Conservation (phyloP, 92 coral and sea anemone genomes). For the Plumapathes pennacea region DNA sequence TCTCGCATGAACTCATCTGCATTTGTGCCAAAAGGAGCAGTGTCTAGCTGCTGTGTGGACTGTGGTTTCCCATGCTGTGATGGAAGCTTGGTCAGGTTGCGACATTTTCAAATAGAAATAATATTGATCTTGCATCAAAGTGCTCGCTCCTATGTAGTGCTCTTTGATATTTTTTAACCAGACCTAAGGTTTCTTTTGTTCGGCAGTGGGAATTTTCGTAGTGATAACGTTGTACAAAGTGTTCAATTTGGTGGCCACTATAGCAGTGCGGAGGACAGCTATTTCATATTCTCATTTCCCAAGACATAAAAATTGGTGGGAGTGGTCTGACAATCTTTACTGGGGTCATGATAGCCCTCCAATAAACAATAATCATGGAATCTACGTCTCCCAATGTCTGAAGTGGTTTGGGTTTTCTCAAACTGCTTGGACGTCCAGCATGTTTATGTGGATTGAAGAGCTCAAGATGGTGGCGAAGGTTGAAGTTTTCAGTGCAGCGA, state of each 20-base stretch:
- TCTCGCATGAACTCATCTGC: slow-evolving; percentile 18
- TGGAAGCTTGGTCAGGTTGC: slow-evolving; percentile 32
- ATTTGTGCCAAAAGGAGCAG: slow-evolving; percentile 11
- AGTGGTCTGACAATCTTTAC: slow-evolving; percentile 17
- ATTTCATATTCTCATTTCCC: slow-evolving; percentile 34
- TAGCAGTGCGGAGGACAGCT: slow-evolving; percentile 29
- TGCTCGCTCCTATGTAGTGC: slow-evolving; percentile 23
- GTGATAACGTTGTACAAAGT: slow-evolving; percentile 28
- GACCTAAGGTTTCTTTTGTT: slow-evolving; percentile 28
- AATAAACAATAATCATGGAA: slow-evolving; percentile 14
- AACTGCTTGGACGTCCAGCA: slow-evolving; percentile 19
- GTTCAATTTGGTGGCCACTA: slow-evolving; percentile 26
- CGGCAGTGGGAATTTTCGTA: slow-evolving; percentile 16
- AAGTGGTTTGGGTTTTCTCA: slow-evolving; percentile 8
- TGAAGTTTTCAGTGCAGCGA: too few species aligned
- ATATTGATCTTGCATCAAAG: slow-evolving; percentile 24
- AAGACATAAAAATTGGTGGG: too few species aligned
- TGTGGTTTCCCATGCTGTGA: slow-evolving; percentile 17
- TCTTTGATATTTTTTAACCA: slow-evolving; percentile 34
- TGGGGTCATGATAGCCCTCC: slow-evolving; percentile 16
- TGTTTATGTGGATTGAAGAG: slow-evolving; percentile 7
- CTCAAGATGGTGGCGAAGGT: too few species aligned
- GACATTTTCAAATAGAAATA: slow-evolving; percentile 26
- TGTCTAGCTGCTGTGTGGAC: slow-evolving; percentile 8
- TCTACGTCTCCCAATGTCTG: slow-evolving; percentile 13